Evolutionary conservation across 1,140 invertebrate genomes (phyloP).

Genomic region (Drosophila guanche): DNA sequence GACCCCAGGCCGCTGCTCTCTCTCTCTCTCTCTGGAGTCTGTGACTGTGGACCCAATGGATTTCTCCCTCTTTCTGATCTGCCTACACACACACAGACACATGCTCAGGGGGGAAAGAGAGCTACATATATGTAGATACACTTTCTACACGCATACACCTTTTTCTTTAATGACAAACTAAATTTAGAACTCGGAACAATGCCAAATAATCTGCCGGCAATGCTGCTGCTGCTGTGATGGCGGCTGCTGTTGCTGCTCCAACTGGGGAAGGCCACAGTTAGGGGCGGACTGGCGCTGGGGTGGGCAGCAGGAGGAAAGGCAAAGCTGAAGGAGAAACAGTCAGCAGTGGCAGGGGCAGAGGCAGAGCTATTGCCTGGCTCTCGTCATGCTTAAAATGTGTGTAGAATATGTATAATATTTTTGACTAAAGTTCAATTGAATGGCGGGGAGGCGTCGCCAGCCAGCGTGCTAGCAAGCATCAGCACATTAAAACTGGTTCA

Average conservation of each 20-base stretch:
- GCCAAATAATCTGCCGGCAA: constrained; percentile 79
- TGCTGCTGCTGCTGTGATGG: constrained; percentile 32
- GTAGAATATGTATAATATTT: constrained; percentile 38
- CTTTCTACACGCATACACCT: constrained; percentile 48
- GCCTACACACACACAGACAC: constrained; percentile 25
- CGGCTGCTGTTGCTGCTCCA: constrained; percentile 31
- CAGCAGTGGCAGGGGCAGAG: constrained; percentile 1
- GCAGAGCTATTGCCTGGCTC: constrained; percentile 17
- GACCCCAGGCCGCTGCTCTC: not conserved
- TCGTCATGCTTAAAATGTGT: constrained; percentile 51
- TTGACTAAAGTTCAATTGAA: constrained; percentile 63
- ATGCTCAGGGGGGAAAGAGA: constrained; percentile 14
- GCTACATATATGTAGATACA: constrained; percentile 29
- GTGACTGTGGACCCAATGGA: constrained; percentile 28
- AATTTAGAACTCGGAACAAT: constrained; percentile 81
- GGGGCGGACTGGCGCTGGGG: constrained; percentile 13
- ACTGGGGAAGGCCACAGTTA: constrained; percentile 44
- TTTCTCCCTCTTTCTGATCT: constrained; percentile 44
- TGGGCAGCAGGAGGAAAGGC: not conserved
- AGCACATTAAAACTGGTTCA: constrained; percentile 67
- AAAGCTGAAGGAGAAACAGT: constrained; percentile 15
- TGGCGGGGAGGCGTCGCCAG: constrained; percentile 27
- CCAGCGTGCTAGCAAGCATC: constrained; percentile 7
- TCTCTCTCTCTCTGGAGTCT: constrained; percentile 34
- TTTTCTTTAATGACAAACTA: constrained; percentile 81